Conservation (phyloP, 2,888 invertebrate species). For the Epiblema foenella region DNA sequence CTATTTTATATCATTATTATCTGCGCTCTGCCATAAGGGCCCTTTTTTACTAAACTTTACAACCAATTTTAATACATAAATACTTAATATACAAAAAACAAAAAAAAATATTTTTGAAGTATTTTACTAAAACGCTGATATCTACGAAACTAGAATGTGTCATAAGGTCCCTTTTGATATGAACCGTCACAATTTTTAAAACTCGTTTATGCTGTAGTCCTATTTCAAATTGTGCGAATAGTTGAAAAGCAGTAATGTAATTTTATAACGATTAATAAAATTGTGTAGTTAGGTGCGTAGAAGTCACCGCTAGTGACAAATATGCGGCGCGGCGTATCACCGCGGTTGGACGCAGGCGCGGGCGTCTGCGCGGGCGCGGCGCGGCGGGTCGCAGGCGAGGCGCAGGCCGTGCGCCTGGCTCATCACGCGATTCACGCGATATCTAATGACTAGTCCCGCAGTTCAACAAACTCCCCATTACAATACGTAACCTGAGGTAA, state of each 20-base stretch:
- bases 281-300: slow-evolving; percentile 38
- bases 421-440: slow-evolving; percentile 81
- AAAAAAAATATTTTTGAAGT: no score
- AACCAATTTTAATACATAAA: no score
- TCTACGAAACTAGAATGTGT: no score
- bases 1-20: no score
- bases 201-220: slow-evolving; percentile 43
- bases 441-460: slow-evolving; percentile 75
- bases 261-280: slow-evolving; percentile 40
- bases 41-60: no score
- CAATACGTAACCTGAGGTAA: slow-evolving; percentile 53
- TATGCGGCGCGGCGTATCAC: slow-evolving; percentile 59
- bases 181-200: not conserved
- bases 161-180: no score
- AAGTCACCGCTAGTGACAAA: slow-evolving; percentile 45
- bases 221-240: slow-evolving; percentile 39
- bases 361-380: slow-evolving; percentile 27
- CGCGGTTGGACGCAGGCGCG: slow-evolving; percentile 42
- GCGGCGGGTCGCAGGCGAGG: slow-evolving; percentile 69
- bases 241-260: slow-evolving; percentile 25
- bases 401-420: slow-evolving; percentile 62
- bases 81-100: no score
- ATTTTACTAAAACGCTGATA: no score
- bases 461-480: slow-evolving; percentile 81
- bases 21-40: no score